Evolutionary conservation across 2,797 vertebrate species (phyloP), one percentile per base, ranked within the genome.

Genomic region (Danio aesculapii): DNA sequence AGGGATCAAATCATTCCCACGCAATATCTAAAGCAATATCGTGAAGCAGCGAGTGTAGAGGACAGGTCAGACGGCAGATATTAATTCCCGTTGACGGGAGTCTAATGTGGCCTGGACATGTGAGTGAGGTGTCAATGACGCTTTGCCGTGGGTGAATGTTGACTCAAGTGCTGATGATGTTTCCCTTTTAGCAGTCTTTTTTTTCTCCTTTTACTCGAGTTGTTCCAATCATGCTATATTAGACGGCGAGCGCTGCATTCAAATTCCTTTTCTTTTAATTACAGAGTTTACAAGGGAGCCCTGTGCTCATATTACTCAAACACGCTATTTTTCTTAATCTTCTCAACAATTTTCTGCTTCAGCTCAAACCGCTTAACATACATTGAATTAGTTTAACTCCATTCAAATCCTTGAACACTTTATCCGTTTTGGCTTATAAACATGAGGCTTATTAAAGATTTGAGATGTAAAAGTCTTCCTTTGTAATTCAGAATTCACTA

Each of bases 1-100:
- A 90, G 86, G 81, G 85, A 86, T 79, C 77, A 78, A 83, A 83
- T 88, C 62, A 83, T 68, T 78, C 69, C 75, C 86, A 80, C 21
- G 53, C 84, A 86, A 88, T 89, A 89, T 91, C 90, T 79, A 86
- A 84, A 85, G 57, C 67, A 86, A 55, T 53, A 74, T 57, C 46
- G 19, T 62, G 62, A 79, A 70, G n/a, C 72, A 49, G 30, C 16
- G 21, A 75, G 53, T 46, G 30, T 77, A 19, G 11, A 57, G 50
- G 67, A 63, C 58, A 69, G 73, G 80, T 75, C 17, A 55, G 17
- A 59, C 46, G 5, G 53, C 66, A 52, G 57, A 77, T 53, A 81
- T 67, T 17, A 46, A 81, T 75, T 70, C 50, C 41, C 55, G 77
- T 72, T 73, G 69, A 73, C 19, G 6, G 49, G 59, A 73, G 59